Percentiles rank a stretch among this genome's conserved stretches.
Evolutionary conservation across 2,888 invertebrate species (phyloP).

Genomic region (Hydrotaea cyrtoneurina): DNA sequence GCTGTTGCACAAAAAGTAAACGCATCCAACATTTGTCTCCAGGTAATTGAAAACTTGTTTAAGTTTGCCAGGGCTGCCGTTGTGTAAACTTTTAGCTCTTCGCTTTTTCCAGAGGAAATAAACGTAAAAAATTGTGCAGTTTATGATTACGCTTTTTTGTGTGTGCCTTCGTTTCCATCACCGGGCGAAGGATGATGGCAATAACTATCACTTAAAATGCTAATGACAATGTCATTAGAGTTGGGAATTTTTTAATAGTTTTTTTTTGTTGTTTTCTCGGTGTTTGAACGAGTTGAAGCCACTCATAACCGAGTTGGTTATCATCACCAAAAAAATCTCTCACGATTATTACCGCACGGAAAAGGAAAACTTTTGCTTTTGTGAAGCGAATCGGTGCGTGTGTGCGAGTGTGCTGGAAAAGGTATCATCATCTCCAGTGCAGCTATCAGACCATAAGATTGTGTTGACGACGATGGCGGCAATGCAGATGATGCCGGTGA

Average conservation of each 20-base stretch:
- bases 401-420: neutral
- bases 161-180: neutral
- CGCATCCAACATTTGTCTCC: slow-evolving; percentile 15
- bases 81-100: slow-evolving; percentile 38
- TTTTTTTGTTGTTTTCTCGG: slow-evolving; percentile 13
- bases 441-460: slow-evolving; percentile 27
- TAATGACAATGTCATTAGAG: slow-evolving; percentile 66
- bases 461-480: slow-evolving; percentile 16
- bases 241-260: slow-evolving; percentile 43
- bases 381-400: neutral
- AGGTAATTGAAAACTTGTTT: slow-evolving; percentile 63
- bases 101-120: slow-evolving; percentile 22
- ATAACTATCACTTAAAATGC: slow-evolving; percentile 66
- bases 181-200: slow-evolving; percentile 25
- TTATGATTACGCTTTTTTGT: slow-evolving; percentile 52
- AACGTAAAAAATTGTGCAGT: slow-evolving; percentile 25
- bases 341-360: slow-evolving; percentile 37
- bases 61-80: slow-evolving; percentile 42
- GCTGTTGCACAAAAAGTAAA: neutral
- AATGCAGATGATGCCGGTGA: neutral
- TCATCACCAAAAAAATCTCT: slow-evolving; percentile 55
- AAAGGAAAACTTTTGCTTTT: slow-evolving; percentile 35
- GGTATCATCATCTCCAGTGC: neutral
- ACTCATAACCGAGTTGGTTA: slow-evolving; percentile 55
- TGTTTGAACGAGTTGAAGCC: slow-evolving; percentile 21